These are phyloP conservation scores for Plebejus melissa DNA, from an alignment of 2,888 invertebrate species.

Conservation along the genomic window DNA sequence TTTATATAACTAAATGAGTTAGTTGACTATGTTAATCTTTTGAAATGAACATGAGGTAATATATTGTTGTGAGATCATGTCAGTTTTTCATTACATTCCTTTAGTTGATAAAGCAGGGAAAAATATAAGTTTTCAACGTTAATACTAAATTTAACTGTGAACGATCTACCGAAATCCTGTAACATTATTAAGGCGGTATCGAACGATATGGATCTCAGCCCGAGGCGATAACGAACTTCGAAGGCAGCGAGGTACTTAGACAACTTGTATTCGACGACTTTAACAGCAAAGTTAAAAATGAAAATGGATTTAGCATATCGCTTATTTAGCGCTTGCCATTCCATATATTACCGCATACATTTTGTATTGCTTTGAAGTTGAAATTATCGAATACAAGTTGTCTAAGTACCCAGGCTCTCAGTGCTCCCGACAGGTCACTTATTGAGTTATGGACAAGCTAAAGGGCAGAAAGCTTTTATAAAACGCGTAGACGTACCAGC, in stretches of 20 bases:
- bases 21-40: no score
- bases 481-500: not conserved
- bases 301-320: not conserved
- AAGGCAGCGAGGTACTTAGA: not conserved
- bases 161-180: no score
- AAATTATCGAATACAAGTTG: not conserved
- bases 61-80: no score
- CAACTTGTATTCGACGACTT: not conserved
- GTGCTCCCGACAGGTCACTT: slow-evolving; percentile 11
- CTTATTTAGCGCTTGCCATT: no score
- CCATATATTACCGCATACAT: no score
- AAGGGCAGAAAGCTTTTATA: slow-evolving; percentile 1
- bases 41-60: no score
- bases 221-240: not conserved
- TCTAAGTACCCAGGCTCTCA: not conserved
- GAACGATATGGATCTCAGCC: not conserved
- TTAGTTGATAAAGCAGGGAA: no score
- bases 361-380: not conserved
- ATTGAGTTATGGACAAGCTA: slow-evolving; percentile 16
- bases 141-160: no score
- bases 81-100: no score
- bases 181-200: not conserved
- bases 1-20: no score
- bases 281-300: not conserved
- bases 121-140: no score